These are phyloP conservation scores for Saccostrea glomerata DNA, from an alignment of 1,140 invertebrate species.

Conservation along the genomic window DNA sequence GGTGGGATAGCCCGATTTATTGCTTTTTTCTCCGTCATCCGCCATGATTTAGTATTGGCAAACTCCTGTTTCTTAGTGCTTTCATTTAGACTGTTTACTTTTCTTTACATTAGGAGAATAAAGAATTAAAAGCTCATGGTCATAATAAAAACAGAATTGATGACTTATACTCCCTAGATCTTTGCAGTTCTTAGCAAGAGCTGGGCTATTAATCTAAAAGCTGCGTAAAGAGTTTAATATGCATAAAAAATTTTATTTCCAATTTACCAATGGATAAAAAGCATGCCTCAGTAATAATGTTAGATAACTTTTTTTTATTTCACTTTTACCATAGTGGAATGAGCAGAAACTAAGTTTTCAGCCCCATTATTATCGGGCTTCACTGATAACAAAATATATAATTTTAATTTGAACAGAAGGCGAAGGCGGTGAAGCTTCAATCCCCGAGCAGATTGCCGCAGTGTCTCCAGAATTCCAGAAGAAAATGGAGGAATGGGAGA, in stretches of 20 bases:
- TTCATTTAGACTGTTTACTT: constrained; percentile 14
- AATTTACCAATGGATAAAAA: not conserved
- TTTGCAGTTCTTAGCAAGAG: not conserved
- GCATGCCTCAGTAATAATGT: constrained; percentile 12
- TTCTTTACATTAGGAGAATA: not conserved
- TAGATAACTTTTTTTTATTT: not conserved
- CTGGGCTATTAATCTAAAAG: not conserved
- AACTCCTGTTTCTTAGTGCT: not conserved
- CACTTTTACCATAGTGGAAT: too few species aligned
- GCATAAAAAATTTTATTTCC: not conserved
- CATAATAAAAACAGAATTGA: not conserved
- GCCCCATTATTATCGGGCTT: too few species aligned
- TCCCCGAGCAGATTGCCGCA: constrained; percentile 49
- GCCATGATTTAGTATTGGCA: not conserved
- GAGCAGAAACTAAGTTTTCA: too few species aligned
- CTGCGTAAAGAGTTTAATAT: not conserved
- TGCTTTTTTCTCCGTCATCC: not conserved
- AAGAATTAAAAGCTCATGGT: not conserved
- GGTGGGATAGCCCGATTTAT: constrained; percentile 22
- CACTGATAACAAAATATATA: too few species aligned
- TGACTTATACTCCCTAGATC: not conserved
- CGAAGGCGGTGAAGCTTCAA: constrained; percentile 41
- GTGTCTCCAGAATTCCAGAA: constrained; percentile 83
- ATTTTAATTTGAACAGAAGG: not conserved
- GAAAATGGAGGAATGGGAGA: constrained; percentile 86